Base-by-base conservation (phyloP, 1,140 invertebrate genomes). In the Bilobella aurantiaca region DNA sequence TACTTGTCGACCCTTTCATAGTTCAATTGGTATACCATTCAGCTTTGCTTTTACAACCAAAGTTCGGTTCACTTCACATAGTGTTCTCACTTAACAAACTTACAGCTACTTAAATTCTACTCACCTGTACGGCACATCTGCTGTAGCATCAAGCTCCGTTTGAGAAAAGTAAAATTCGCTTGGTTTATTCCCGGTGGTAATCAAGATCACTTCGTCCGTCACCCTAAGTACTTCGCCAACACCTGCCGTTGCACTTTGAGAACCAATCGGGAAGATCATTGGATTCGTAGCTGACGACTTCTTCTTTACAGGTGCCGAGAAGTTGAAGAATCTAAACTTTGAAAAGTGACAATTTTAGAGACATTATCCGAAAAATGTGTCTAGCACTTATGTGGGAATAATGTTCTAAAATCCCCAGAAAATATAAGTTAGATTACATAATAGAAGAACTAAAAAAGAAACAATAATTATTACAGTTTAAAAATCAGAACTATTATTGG, bases 301-400 rank as follows among this genome's bases (percentile, higher is more conserved):
- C 77, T 93, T 93, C 75, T 91, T 92, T 16, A 85, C 84, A 69
- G 86, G 88, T 23, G 86, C 88, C 30, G 87, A 88, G 77, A 94
- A 94, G 70, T 84, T 87, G 78, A 95, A 94, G 78, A 94, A 94
- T 74, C 89, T 93, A 75, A 5, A 75, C n/a, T n/a, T n/a, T 69
- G 57, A 69, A 64, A 71, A 29, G 70, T 34, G 23, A 69, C 8
- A 47, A n/a, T n/a, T n/a, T n/a, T n/a, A n/a, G n/a, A n/a, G n/a
- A n/a, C n/a, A n/a, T n/a, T n/a, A n/a, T n/a, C n/a, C n/a, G n/a
- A n/a, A n/a, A n/a, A n/a, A n/a, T n/a, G n/a, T n/a, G n/a, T n/a
- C n/a, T n/a, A n/a, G n/a, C n/a, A n/a, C n/a, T n/a, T n/a, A n/a
- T n/a, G n/a, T n/a, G n/a, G n/a, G n/a, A n/a, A n/a, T n/a, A n/a